Evolutionary conservation across 35 echinoderm and acorn worm genomes (phyloP).

Genomic region (Hemicentrotus pulcherrimus): DNA sequence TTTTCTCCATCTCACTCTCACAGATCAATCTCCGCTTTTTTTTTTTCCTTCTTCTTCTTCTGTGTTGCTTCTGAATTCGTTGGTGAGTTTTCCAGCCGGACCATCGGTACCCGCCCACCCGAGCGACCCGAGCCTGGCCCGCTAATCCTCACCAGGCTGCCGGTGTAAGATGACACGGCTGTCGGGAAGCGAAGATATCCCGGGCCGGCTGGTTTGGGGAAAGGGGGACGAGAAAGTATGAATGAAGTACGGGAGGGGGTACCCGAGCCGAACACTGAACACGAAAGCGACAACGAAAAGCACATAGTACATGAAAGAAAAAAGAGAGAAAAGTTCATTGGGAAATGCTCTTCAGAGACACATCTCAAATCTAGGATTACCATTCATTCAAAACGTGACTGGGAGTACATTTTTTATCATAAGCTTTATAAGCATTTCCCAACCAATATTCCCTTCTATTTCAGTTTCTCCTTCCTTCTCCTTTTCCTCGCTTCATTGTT

Average conservation of each 20-base stretch:
- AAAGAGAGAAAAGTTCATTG: neutral
- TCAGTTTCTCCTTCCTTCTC: neutral
- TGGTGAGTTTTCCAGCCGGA: slow-evolving; percentile 42
- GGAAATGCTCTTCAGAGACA: neutral
- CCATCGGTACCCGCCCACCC: slow-evolving; percentile 35
- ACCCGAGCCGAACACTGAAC: neutral
- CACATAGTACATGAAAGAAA: neutral
- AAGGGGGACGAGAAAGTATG: neutral
- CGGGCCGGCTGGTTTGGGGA: neutral
- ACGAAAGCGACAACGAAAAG: neutral
- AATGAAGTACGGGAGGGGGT: neutral
- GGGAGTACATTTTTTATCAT: neutral
- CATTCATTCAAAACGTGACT: slow-evolving; percentile 12
- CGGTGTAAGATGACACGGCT: slow-evolving; percentile 33
- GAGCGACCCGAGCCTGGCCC: slow-evolving; percentile 39
- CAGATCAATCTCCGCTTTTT: neutral
- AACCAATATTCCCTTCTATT: neutral
- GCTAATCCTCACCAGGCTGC: slow-evolving; percentile 38
- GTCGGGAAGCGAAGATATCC: neutral
- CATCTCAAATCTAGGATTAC: slow-evolving; percentile 4
- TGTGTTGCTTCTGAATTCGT: slow-evolving; percentile 3
- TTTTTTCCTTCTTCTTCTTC: slow-evolving; percentile 3
- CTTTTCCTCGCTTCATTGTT: neutral
- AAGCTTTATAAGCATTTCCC: neutral
- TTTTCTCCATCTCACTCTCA: neutral